Base-by-base conservation (phyloP, 2,797 vertebrate genomes). In the Epinephelus awoara region DNA sequence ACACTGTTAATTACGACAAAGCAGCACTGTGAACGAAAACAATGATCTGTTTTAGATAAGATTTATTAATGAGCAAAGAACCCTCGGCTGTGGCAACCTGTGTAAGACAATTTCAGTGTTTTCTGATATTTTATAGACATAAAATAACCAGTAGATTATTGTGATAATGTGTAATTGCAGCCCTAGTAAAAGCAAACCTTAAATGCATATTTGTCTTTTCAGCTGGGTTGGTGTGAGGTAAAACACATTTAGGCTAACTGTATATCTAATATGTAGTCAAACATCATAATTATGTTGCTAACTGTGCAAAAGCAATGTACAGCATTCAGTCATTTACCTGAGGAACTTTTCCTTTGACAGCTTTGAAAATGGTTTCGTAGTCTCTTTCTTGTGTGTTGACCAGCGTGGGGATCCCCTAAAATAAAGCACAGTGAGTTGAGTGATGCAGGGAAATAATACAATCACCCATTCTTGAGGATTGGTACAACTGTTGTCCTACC, bases 341-440 rank as follows among this genome's bases (percentile, higher is more conserved):
- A 7, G 47, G 25, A 79, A 97, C 81, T 77, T 95, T 96, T 67
- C 9, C 91, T 88, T 91, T 95, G 79, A 98, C 92, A 62, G 95
- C 93, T 10, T 9, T 80, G 42, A 97, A 96, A 25, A 97, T 92
- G 70, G 91, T 94, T 47, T 97, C 95, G 0, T 96, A 97, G 91
- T 97, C 96, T 74, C 95, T 87, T 75, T 97, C 97, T 0, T 92
- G 96, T 51, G 96, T 94, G 90, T 88, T 94, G 19, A 97, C 91
- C 5, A 97, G 91, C 14, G 96, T 97, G 8, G 97, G 97, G 54
- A 97, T 93, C 44, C 96, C 97, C 97, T 98, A 73, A n/a, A 86
- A 78, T 4, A 62, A 77, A 84, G 21, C 40, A 79, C 6, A 85
- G 8, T 14, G 25, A 47, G 21, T 42, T 52, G 12, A 62, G 5